Evolutionary conservation across 2,113 vertebrate species (phyloP).

Genomic region (Hippocampus barbouri): DNA sequence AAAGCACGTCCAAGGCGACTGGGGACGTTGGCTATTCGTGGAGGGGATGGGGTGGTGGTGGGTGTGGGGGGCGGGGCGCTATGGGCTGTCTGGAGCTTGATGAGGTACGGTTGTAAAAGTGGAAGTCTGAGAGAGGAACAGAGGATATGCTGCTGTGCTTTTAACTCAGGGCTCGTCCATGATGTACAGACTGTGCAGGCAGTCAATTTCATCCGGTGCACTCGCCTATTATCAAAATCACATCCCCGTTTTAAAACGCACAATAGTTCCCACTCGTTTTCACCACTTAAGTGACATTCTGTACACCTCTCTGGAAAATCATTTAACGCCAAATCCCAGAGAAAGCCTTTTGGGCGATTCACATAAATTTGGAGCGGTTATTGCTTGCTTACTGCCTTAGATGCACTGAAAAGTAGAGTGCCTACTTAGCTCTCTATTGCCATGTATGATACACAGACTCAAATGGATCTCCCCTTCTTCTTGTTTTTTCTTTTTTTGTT

Average conservation of each 20-base stretch:
- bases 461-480: constrained; percentile 53
- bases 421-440: constrained; percentile 48
- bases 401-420: constrained; percentile 65
- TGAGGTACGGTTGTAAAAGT: constrained; percentile 33
- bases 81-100: constrained; percentile 12
- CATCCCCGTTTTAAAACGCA: background rate
- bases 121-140: constrained; percentile 30
- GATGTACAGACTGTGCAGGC: constrained; percentile 21
- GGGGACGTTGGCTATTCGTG: constrained; percentile 23
- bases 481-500: constrained; percentile 47
- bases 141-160: constrained; percentile 23
- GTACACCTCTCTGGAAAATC: constrained; percentile 4
- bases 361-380: constrained; percentile 61
- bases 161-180: constrained; percentile 1
- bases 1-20: constrained; percentile 40
- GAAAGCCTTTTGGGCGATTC: constrained; percentile 36
- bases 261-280: background rate
- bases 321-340: constrained; percentile 51
- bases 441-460: constrained; percentile 41
- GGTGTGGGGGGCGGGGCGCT: background rate
- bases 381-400: constrained; percentile 56
- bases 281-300: background rate
- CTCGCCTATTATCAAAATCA: constrained; percentile 21
- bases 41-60: background rate
- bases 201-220: constrained; percentile 6